Evolutionary conservation across 2,888 invertebrate species (phyloP), one percentile per base, ranked within the genome.

Genomic region (Zygaena filipendulae): DNA sequence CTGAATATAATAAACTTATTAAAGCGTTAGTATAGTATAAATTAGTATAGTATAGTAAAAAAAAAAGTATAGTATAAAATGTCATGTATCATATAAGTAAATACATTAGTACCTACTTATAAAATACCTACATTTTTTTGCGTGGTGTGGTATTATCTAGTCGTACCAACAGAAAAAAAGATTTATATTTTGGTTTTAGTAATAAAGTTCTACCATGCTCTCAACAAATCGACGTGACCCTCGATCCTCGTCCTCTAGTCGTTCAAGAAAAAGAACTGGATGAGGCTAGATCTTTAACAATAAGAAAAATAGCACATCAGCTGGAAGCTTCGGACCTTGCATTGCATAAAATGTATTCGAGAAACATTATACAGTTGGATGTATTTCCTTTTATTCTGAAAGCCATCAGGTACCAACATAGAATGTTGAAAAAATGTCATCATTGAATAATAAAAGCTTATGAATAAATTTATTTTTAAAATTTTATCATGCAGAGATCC

Each of bases 251-350:
- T 23, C 86, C 91, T 2, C 80, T 85, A 0, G 61, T 66, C 8
- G 84, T 88, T 31, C 81, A 89, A 27, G 79, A 86, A 21, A 53
- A 66, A 2, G 82, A 83, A 27, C 56, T 90, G 3, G 72, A 83
- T 2, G 80, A 80, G 1, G 83, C 88, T 35, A 80, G 86, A 43
- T 82, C 84, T 3, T 62, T 88, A 18, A 84, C 90, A 1, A 71
- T 79, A 12, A 72, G 83, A 21, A 88, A 88, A 54, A 54, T 88
- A 16, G 87, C 87, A 0, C 89, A 85, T 49, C 84, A 87, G 36
- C 74, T 89, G 2, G 87, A 89, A 43, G 89, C 87, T 36, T 87
- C 88, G 0, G 82, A 84, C 39, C 52, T 89, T 3, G 82, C 74
- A 2, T 62, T 85, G 9, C 49, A 81, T 12, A 89, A 90, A 51